Evolutionary conservation across 2,113 vertebrate species (phyloP), one percentile per base, ranked within the genome.

Genomic region (Dinomys branickii): DNA sequence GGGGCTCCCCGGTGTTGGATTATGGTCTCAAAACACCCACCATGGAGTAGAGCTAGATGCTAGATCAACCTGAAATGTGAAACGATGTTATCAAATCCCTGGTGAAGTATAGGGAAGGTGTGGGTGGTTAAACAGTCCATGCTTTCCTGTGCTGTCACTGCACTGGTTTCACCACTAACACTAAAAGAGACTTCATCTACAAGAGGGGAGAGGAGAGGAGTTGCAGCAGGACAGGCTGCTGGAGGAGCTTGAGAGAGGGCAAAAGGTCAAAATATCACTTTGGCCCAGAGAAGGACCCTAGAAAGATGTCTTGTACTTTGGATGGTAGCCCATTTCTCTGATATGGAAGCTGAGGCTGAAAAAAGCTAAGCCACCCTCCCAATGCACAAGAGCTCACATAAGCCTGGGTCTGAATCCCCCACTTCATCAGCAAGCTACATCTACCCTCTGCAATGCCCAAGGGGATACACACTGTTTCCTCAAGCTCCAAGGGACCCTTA

Each of bases 1-100:
- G 0, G 3, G 26, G 19, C 4, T 33, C 16, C 28, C 38, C 14
- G 9, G 56, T 14, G 3, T 16, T 28, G 11, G 9, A 1, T 80
- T 12, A 0, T 1, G 10, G n/a, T 19, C 14, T 5, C 17, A n/a
- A 33, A 69, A 24, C 20, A 22, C 20, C 0, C 0, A 17, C 22
- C 9, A 0, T 5, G 0, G n/a, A 59, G 35, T 24, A 5, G 0
- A 54, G 59, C 61, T 12, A 13, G 7, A 63, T 59, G 12, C 85
- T n/a, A 47, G 77, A 35, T 52, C 38, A 35, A 9, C 33, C 3
- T 9, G 38, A 5, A 41, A 9, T 3, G 1, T 58, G 30, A 3
- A 78, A n/a, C 22, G 41, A 47, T 17, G 13, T 0, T 1, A 22
- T 26, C 47, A 33, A 35, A 3, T 50, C 67, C 30, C 65, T 11